Conservation (phyloP, 2,888 invertebrate species). For the Stratiomys singularior region DNA sequence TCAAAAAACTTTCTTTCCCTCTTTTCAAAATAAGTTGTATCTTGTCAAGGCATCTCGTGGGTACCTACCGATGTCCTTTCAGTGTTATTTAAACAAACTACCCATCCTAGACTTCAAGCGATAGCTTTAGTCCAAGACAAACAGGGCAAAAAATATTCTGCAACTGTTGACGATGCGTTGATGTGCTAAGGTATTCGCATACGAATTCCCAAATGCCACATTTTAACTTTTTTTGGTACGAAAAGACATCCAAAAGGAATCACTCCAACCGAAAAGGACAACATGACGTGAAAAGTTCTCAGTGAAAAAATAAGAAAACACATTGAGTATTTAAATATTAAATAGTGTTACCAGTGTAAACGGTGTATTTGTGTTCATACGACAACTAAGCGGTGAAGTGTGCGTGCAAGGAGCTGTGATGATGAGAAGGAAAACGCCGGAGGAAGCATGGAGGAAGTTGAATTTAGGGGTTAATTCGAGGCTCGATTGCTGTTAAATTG, state of each 20-base stretch:
- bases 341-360: slow-evolving; percentile 46
- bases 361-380: not conserved
- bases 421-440: not conserved
- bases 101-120: not conserved
- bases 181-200: slow-evolving; percentile 45
- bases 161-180: slow-evolving; percentile 44
- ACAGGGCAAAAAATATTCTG: not conserved
- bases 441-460: not conserved
- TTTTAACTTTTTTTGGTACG: slow-evolving; percentile 33
- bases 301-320: slow-evolving; percentile 28
- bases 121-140: not conserved
- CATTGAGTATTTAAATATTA: slow-evolving; percentile 49
- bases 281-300: slow-evolving; percentile 27
- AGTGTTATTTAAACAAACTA: not conserved
- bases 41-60: slow-evolving; percentile 28
- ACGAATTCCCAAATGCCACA: slow-evolving; percentile 49
- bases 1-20: not conserved
- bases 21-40: slow-evolving; percentile 28
- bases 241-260: slow-evolving; percentile 38
- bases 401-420: not conserved
- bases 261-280: slow-evolving; percentile 17
- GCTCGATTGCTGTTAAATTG: slow-evolving; percentile 46
- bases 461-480: slow-evolving; percentile 35
- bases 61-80: not conserved
- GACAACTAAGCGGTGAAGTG: not conserved